Base-by-base conservation (phyloP, 2,113 vertebrate species). In the Oryzias javanicus region DNA sequence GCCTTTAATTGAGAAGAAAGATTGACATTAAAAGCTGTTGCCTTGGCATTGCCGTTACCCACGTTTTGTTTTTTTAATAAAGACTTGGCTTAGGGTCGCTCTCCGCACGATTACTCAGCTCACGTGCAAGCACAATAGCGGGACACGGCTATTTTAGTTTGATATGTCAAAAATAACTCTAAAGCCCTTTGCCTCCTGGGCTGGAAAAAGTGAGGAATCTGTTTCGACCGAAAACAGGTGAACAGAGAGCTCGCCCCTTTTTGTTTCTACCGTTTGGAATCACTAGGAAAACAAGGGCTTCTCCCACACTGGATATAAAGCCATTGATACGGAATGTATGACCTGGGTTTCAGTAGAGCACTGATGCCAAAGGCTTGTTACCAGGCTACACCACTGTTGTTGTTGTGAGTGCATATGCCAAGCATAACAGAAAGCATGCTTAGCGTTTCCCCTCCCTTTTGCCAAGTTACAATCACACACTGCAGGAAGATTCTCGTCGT, bases 361-460 rank as follows among this genome's bases (percentile, higher is more conserved):
- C 67, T 72, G 70, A 82, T 89, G 87, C 86, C 86, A 85, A 83
- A 74, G 74, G 59, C 88, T 85, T 84, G 91, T 91, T 92, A 90
- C 90, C 87, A 90, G 90, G 91, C 90, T 90, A 92, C 90, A 85
- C 86, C 86, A 83, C 84, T 86, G 88, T 89, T 92, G 83, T 91
- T 92, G 87, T 92, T 92, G 85, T 90, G 88, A 88, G 81, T 73
- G 59, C 67, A 44, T 64, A 71, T 85, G 90, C 88, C 88, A 90
- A 85, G 81, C 80, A 60, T 80, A 84, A 88, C 80, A 80, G 78
- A 86, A 74, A 83, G 77, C 86, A 85, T 75, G 75, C 81, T 84
- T 76, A 78, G 80, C 47, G 69, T 61, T 83, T 89, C 88, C 84
- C 76, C 73, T 86, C 71, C 84, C 72, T 75, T 76, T 77, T 80